Evolutionary conservation across 2,888 invertebrate genomes (phyloP).

Genomic region (Atethmia centrago): DNA sequence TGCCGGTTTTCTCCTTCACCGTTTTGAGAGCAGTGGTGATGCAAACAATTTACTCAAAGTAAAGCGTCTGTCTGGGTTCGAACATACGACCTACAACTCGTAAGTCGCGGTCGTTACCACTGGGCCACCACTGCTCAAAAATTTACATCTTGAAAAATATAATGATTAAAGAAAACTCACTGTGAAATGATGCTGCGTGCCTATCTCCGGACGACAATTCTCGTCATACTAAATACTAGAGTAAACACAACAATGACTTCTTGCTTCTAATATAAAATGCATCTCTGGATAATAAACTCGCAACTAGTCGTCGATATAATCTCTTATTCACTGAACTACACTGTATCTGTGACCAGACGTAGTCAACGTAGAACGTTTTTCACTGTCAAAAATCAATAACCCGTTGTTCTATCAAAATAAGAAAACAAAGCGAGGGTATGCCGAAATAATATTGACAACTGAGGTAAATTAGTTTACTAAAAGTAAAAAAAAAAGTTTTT

Average conservation of each 20-base stretch:
- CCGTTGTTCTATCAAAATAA: background rate
- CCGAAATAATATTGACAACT: background rate
- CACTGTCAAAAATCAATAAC: background rate
- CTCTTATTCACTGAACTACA: background rate
- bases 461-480: background rate
- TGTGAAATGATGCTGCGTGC: background rate
- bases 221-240: constrained; percentile 17
- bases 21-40: too few species aligned
- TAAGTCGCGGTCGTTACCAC: too few species aligned
- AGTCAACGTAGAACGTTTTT: background rate
- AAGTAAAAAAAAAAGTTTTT: background rate
- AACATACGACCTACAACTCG: too few species aligned
- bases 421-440: constrained; percentile 29
- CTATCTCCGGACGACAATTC: background rate
- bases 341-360: background rate
- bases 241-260: constrained; percentile 2
- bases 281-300: constrained; percentile 1
- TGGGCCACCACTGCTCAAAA: too few species aligned
- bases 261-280: constrained; percentile 4
- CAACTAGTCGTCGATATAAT: background rate
- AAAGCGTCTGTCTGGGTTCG: too few species aligned
- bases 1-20: too few species aligned
- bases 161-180: constrained; percentile 18
- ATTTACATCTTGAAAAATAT: background rate
- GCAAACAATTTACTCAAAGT: too few species aligned